A percentile compares a stretch with the other conserved stretches of the same genome.
Conservation (phyloP, 2,888 invertebrate species). For the Galerucella nymphaeae region DNA sequence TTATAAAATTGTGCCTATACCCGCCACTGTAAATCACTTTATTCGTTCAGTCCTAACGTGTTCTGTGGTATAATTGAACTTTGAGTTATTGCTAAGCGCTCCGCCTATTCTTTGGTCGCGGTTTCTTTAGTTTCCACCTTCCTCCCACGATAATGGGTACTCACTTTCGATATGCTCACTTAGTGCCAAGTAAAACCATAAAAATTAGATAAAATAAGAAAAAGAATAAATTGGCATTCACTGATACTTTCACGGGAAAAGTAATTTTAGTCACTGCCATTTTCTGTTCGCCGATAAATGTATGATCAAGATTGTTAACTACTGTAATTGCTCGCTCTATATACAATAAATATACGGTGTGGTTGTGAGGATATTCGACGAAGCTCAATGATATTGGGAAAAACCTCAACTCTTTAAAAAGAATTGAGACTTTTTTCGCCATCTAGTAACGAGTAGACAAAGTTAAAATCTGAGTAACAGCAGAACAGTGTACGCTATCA, state of each 20-base stretch:
- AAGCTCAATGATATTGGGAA: too few species aligned
- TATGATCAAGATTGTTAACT: neutral
- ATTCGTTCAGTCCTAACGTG: conserved; percentile 52
- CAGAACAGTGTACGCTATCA: neutral
- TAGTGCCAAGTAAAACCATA: conserved; percentile 26
- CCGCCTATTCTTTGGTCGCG: conserved; percentile 56
- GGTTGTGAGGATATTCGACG: neutral
- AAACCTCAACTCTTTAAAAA: too few species aligned
- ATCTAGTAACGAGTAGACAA: neutral
- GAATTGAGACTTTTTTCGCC: too few species aligned
- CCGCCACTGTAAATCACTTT: conserved; percentile 56
- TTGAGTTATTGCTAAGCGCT: conserved; percentile 60
- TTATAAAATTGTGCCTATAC: conserved; percentile 14
- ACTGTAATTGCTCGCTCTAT: neutral
- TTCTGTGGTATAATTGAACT: conserved; percentile 63
- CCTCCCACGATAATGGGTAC: conserved; percentile 52
- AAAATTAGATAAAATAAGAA: conserved; percentile 17
- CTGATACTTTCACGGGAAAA: conserved; percentile 4
- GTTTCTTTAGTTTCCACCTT: conserved; percentile 55
- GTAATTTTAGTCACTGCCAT: conserved; percentile 13
- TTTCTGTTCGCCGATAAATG: neutral
- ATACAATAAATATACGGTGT: too few species aligned
- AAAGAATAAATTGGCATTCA: conserved; percentile 10
- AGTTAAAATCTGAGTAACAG: neutral
- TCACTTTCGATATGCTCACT: conserved; percentile 45